Evolutionary conservation across 2,113 vertebrate species (phyloP), one percentile per base, ranked within the genome.

Genomic region (Megalops atlanticus): DNA sequence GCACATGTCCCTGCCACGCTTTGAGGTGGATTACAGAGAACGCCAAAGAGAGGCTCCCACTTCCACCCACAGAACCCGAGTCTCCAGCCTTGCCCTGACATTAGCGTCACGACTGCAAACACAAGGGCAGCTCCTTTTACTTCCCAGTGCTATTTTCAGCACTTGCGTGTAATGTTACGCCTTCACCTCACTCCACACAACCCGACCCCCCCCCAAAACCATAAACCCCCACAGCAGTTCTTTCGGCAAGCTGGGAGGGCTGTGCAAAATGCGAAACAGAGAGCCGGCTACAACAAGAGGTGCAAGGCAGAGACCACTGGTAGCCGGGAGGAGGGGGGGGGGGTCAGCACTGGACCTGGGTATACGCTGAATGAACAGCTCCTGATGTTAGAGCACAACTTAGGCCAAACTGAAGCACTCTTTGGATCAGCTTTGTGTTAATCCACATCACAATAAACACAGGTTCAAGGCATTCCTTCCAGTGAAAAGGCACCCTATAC

Each of bases 81-180:
- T n/a, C n/a, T 27, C 54, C 3, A 8, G 54, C 54, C 70, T 76
- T 79, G 77, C 78, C 45, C 33, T 2, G 43, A 2, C 10, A 36
- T 78, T 83, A 81, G 35, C 80, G 77, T 54, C 43, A n/a, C 24
- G n/a, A 15, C 47, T 76, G 78, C 78, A 16, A 88, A 85, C 84
- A 85, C 78, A 81, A 78, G 16, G 79, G 84, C 76, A 52, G 78
- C 58, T 83, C 7, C 83, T 85, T 87, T 85, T 77, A 82, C 89
- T 88, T 91, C n/a, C 88, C 87, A 88, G 84, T 82, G 89, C 88
- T 85, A 90, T 85, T 89, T 93, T 90, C 90, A 86, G 88, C 88
- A 83, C 24, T 4, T 47, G 74, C 52, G 88, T 87, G 92, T 85
- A 86, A 93, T 80, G 82, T 88, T 84, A 84, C 88, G 91, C 87